Base-by-base conservation (phyloP, 2,888 invertebrate genomes). In the Eugnorisma glareosa region DNA sequence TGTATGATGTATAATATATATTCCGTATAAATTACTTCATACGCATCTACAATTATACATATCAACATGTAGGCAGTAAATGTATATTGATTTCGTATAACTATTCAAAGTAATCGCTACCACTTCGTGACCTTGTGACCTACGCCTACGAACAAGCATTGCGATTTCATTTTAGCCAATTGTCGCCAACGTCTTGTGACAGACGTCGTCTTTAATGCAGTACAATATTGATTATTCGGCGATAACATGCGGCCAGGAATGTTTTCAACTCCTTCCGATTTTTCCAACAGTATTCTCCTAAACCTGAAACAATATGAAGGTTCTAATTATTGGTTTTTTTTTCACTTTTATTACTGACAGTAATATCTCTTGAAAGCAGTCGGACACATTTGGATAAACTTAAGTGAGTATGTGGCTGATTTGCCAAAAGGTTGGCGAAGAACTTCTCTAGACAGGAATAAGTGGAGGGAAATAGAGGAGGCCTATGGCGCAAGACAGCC, bases 251-350 rank as follows among this genome's bases (percentile, higher is more conserved):
- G 28, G 78, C 59, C 4, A 93, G 70, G n/a, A 86, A 83, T 11
- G 75, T 86, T 54, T 86, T 87, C 67, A 94, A 87, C 57, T 91
- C 85, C 61, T 84, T 91, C 2, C 94, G 91, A 79, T 95, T 94
- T 83, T 94, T 95, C 96, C 96, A 96, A 45, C 92, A 91, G 84
- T 94, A 96, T 86, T 96, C 96, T 6, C 90, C 91, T 15, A 94
- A 63, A 75, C 96, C 96, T 96, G 93, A 35, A 93, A 94, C 69
- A 73, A 81, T 72, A 40, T 57, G n/a, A 59, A 31, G 31, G 66
- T 31, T 57, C 28, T 1, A 57, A 51, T 51, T 4, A 24, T 7
- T 28, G 2, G 8, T 1, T 31, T 18, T 24, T n/a, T 48, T 45
- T 18, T 43, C n/a, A 18, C 1, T 66, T 21, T 21, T 21, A 11